A percentile compares a stretch with the other conserved stretches of the same genome.
These are phyloP conservation scores for Trialeurodes vaporariorum DNA, from an alignment of 1,140 invertebrate genomes.

Conservation along the genomic window DNA sequence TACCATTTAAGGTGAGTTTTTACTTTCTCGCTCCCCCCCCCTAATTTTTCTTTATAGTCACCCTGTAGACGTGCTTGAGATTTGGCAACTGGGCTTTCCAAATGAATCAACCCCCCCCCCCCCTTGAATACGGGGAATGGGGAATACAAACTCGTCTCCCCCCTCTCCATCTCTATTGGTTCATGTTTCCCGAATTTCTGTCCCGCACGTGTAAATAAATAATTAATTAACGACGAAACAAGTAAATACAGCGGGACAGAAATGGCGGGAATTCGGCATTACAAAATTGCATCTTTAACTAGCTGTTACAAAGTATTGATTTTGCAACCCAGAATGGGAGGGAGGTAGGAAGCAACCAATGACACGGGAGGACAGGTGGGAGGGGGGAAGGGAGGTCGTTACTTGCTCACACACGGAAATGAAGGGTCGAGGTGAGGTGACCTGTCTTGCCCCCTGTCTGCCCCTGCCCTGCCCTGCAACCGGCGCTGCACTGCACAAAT, in stretches of 20 bases:
- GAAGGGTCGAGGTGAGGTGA: not conserved
- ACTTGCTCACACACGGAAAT: not conserved
- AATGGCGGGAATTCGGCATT: not conserved
- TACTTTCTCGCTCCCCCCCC: too few species aligned
- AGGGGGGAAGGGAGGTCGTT: not conserved
- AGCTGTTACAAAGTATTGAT: not conserved
- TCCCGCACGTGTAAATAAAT: not conserved
- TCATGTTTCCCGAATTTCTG: too few species aligned
- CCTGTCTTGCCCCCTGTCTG: too few species aligned
- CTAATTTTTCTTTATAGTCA: too few species aligned
- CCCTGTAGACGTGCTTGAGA: too few species aligned
- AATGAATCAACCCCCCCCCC: too few species aligned
- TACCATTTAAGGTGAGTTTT: too few species aligned
- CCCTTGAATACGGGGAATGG: too few species aligned
- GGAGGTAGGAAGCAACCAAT: too few species aligned
- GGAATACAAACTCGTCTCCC: not conserved
- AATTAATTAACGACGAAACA: not conserved
- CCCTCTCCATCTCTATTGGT: too few species aligned
- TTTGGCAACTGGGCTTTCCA: too few species aligned
- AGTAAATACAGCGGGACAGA: not conserved
- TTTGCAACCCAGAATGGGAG: not conserved
- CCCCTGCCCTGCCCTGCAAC: not conserved
- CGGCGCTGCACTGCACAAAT: not conserved
- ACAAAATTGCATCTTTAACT: not conserved
- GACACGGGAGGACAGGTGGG: too few species aligned